phyloP scores from a whole-genome alignment of 2,797 vertebrate species.

The Hirundo rustica region DNA sequence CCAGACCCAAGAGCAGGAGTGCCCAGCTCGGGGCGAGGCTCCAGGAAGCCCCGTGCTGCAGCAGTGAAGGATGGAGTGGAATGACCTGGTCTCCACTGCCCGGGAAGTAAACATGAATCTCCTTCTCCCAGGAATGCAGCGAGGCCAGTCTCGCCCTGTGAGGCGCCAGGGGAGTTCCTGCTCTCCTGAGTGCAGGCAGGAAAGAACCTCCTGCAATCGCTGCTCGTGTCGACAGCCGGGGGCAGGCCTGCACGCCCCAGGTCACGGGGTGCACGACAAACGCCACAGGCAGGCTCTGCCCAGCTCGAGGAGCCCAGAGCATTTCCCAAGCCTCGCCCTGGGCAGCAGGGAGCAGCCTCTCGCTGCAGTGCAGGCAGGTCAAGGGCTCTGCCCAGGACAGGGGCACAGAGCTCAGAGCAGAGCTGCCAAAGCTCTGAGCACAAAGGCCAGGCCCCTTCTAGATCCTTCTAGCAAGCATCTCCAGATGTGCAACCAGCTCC shows the following conservation, averaged over 20 bases:
- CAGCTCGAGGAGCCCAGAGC: neutral
- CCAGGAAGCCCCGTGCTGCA: rapidly evolving
- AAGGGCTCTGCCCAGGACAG: neutral
- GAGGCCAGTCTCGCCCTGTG: neutral
- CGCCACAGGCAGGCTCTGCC: rapidly evolving
- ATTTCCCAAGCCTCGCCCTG: neutral
- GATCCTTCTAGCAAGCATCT: neutral
- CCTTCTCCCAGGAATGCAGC: conserved; percentile 33
- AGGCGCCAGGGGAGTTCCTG: neutral
- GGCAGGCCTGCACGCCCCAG: neutral
- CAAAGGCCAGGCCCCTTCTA: neutral
- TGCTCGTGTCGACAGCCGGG: rapidly evolving
- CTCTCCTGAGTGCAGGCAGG: neutral
- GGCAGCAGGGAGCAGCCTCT: neutral
- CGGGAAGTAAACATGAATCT: neutral
- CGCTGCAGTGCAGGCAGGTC: neutral
- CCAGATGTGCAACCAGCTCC: neutral
- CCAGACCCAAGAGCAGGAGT: neutral
- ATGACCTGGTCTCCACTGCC: neutral
- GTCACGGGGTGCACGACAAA: neutral
- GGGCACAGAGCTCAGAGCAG: neutral
- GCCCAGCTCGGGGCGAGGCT: neutral
- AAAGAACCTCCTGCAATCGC: neutral
- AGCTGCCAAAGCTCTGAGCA: neutral
- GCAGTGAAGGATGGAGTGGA: neutral